Base-by-base conservation (phyloP, 1,140 invertebrate species). In the Ostrea denselamellosa region DNA sequence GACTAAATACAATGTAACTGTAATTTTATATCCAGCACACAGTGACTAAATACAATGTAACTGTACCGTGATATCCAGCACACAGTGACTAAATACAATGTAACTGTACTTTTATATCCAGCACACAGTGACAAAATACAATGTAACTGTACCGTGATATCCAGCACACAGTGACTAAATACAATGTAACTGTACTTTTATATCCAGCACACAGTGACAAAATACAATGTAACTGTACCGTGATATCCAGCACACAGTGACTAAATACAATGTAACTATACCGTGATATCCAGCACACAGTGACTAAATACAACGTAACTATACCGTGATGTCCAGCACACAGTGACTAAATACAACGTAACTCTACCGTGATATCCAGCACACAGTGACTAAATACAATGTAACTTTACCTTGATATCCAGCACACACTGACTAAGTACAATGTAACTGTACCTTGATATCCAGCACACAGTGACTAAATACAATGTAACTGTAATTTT, bases 161-260 rank as follows among this genome's bases (percentile, higher is more conserved):
- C 86, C 85, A 14, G 86, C n/a, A 7, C 90, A 10, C 17, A 90
- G 54, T n/a, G 58, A 54, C 54, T 62, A 44, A 44, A 2, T 44
- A 2, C 34, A 44, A 44, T 53, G 14, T 65, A 8, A n/a, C 28
- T 52, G 5, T 68, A 89, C 88, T 86, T 82, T 83, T 56, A 58
- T 87, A 52, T 22, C 86, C 85, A 14, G 86, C n/a, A 7, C 90
- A 10, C 17, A 90, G 54, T n/a, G 58, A 54, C 54, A 53, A 44
- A n/a, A n/a, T 44, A 1, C 1, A 1, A 71, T n/a, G 14, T 65
- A 8, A n/a, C 34, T 52, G 5, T 68, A 89, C 88, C 88, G 62
- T 83, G 56, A 58, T 87, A 62, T 22, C 86, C 85, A 14, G 86
- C n/a, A 7, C 90, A 10, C 17, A 90, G 54, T n/a, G 58, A 54